Percentiles rank a stretch among this genome's conserved stretches.
Conservation (phyloP, 2,113 vertebrate species). For the Ancistrus triradiatus region DNA sequence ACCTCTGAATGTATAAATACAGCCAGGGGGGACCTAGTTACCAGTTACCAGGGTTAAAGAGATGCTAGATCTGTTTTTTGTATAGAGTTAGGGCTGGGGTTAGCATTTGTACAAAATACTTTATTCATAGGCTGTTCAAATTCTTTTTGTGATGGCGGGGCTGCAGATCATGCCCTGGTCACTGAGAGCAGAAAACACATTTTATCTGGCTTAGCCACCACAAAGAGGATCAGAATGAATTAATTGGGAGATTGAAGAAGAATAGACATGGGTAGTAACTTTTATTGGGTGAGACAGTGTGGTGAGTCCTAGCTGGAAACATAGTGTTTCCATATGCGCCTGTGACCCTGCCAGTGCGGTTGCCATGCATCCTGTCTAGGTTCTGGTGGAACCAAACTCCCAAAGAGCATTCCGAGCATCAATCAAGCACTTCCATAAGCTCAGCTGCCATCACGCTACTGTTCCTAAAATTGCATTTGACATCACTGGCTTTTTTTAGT, state of each 20-base stretch:
- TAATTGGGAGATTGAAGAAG: constrained; percentile 7
- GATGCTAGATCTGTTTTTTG: too few species aligned
- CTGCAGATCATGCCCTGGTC: neutral
- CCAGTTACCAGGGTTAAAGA: too few species aligned
- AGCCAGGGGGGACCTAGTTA: too few species aligned
- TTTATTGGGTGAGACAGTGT: constrained; percentile 35
- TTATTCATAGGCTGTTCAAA: too few species aligned
- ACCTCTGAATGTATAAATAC: too few species aligned
- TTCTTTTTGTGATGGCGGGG: too few species aligned
- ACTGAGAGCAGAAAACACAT: constrained; percentile 2
- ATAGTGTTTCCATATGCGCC: constrained; percentile 43
- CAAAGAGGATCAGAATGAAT: constrained; percentile 8
- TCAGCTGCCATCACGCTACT: constrained; percentile 19
- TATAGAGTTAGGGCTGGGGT: neutral
- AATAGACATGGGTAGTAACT: constrained; percentile 28
- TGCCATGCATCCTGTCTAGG: constrained; percentile 26
- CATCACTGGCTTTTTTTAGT: constrained; percentile 33
- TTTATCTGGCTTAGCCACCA: constrained; percentile 1
- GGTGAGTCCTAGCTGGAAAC: constrained; percentile 7
- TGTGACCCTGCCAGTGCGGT: constrained; percentile 12
- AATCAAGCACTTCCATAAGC: constrained; percentile 22
- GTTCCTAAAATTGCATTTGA: constrained; percentile 38
- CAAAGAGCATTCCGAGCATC: constrained; percentile 32
- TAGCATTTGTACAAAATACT: too few species aligned
- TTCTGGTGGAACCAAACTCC: constrained; percentile 10